These are phyloP conservation scores for Diplodus sargus DNA, from an alignment of 2,797 vertebrate species.

Conservation along the genomic window DNA sequence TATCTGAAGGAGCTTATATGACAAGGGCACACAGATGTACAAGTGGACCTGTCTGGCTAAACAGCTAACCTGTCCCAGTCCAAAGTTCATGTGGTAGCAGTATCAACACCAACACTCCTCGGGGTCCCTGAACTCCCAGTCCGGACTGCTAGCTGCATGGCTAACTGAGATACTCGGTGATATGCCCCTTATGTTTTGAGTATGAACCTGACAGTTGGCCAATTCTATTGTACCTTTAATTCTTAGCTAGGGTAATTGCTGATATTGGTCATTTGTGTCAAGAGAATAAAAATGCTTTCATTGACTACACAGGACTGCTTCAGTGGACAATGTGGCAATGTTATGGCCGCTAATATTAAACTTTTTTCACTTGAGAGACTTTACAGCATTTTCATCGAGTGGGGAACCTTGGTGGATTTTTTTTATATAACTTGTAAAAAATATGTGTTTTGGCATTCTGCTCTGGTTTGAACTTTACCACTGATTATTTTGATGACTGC, in stretches of 20 bases:
- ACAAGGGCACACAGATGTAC: background rate
- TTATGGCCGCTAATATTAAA: background rate
- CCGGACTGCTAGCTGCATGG: no score
- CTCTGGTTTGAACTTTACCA: background rate
- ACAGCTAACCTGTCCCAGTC: no score
- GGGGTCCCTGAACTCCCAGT: no score
- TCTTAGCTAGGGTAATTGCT: background rate
- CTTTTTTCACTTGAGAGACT: background rate
- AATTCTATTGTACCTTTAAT: background rate
- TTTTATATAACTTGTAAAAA: background rate
- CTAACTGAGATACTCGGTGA: no score
- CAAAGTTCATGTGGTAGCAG: no score
- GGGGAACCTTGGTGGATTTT: background rate
- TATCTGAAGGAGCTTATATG: background rate
- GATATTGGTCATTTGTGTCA: background rate
- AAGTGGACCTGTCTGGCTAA: background rate
- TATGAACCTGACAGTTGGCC: no score
- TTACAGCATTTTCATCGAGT: background rate
- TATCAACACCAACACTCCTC: no score
- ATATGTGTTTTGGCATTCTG: background rate
- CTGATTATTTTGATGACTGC: background rate
- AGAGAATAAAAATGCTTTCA: background rate
- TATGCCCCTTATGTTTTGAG: no score
- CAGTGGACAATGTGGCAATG: background rate
- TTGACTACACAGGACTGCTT: background rate